Evolutionary conservation across 2,113 vertebrate species (phyloP), one percentile per base, ranked within the genome.

Genomic region (Plestiodon gilberti): DNA sequence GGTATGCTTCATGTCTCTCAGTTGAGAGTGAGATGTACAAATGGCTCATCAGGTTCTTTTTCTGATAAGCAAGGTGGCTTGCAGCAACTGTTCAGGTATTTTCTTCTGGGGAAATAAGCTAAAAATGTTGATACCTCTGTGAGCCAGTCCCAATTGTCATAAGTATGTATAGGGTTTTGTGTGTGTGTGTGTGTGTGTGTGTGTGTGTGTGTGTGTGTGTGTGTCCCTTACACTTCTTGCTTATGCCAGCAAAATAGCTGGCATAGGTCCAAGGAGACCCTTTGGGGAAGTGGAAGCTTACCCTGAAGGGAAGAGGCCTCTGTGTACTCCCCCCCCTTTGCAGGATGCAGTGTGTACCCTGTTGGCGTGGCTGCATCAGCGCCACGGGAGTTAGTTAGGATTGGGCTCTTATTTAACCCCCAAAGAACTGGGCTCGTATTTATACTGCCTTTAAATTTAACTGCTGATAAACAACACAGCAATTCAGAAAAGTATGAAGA

Each of bases 401-500:
- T 48, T 48, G 43, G 43, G 43, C 43, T 48, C 43, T 48, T 91
- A 90, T 84, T 80, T 85, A 93, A 88, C 80, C 62, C 52, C 65
- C 48, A 23, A 89, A 90, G 84, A 71, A 89, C 8, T 87, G 18
- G 52, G 13, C 67, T 84, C 70, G 89, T 88, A 89, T 92, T 90
- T 92, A 92, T 70, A 82, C 25, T 89, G 73, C 65, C 91, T 77
- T 70, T 89, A 93, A 81, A 90, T 35, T 61, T 88, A 94, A 91
- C 77, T 93, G 82, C 83, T 86, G 89, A 92, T 90, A 87, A 91
- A 89, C 30, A 76, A 55, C 69, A 76, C 77, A 84, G 64, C 81
- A 93, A 84, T 38, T 57, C n/a, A n/a, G n/a, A n/a, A n/a, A n/a
- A n/a, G n/a, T n/a, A n/a, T n/a, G n/a, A n/a, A n/a, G n/a, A n/a